phyloP scores from a whole-genome alignment of 1,140 invertebrate species.

The Drosophila setifemur region DNA sequence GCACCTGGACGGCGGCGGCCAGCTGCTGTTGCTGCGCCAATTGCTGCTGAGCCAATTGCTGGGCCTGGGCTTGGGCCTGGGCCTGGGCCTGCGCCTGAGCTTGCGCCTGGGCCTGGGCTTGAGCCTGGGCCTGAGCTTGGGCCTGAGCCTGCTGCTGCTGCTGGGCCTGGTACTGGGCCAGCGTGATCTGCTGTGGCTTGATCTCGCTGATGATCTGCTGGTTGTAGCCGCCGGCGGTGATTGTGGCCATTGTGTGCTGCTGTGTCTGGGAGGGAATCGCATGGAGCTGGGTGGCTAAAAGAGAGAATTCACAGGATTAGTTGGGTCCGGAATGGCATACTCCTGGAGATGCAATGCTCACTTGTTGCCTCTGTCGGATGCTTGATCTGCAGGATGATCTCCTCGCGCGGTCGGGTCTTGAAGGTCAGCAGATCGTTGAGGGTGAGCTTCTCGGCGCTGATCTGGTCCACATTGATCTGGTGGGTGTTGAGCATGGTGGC shows the following conservation, averaged over 20 bases:
- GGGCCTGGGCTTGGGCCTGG: slow-evolving; percentile 36
- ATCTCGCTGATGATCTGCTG: slow-evolving; percentile 81
- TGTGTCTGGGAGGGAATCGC: slow-evolving; percentile 75
- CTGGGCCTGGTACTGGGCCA: slow-evolving; percentile 78
- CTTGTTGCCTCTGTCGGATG: slow-evolving; percentile 70
- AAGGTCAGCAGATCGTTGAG: slow-evolving; percentile 78
- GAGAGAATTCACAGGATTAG: background rate
- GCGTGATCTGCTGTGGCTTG: slow-evolving; percentile 78
- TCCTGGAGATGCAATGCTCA: slow-evolving; percentile 18
- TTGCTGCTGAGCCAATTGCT: slow-evolving; percentile 56
- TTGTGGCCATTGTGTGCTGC: slow-evolving; percentile 78
- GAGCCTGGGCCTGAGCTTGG: slow-evolving; percentile 43
- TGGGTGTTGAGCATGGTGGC: slow-evolving; percentile 61
- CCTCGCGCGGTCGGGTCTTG: slow-evolving; percentile 74
- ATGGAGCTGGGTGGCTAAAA: slow-evolving; percentile 65
- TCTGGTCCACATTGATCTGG: slow-evolving; percentile 71
- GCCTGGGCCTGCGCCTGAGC: slow-evolving; percentile 39
- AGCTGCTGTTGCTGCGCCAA: slow-evolving; percentile 67
- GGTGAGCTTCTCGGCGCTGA: slow-evolving; percentile 74
- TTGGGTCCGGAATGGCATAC: no score
- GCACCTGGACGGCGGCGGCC: slow-evolving; percentile 50
- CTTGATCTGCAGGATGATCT: slow-evolving; percentile 79
- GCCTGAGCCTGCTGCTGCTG: slow-evolving; percentile 70
- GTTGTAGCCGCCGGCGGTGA: slow-evolving; percentile 76
- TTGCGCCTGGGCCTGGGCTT: slow-evolving; percentile 60